Conservation (phyloP, 2,797 vertebrate species). For the Artibeus jamaicensis region DNA sequence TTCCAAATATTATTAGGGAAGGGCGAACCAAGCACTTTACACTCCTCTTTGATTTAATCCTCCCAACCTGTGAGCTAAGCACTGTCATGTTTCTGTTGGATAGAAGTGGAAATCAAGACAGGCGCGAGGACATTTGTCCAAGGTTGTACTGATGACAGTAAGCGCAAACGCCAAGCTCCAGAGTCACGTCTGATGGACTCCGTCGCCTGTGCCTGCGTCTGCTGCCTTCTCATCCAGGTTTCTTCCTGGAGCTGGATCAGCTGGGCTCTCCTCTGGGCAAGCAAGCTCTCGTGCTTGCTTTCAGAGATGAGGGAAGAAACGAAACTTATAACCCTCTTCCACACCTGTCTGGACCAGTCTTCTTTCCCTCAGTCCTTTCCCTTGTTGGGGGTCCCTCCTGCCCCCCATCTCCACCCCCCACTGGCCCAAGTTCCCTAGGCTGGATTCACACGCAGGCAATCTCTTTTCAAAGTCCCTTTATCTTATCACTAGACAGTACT, state of each 20-base stretch:
- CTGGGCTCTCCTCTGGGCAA: background rate
- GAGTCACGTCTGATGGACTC: background rate
- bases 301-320: background rate
- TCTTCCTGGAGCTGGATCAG: background rate
- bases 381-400: accelerated
- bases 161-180: background rate
- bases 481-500: background rate
- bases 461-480: background rate
- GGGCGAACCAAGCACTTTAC: background rate
- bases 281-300: background rate
- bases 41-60: background rate
- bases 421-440: background rate
- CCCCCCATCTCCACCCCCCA: no score
- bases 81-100: background rate
- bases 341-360: background rate
- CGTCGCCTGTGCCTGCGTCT: background rate
- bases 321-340: background rate
- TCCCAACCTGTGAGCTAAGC: background rate
- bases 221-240: background rate
- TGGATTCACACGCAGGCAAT: background rate
- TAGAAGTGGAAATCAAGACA: background rate
- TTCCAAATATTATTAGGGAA: background rate
- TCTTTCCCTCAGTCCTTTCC: background rate
- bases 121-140: background rate
- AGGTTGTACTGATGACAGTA: background rate